These are phyloP conservation scores for Leptinotarsa rubiginosa DNA, from an alignment of 2,888 invertebrate species.

Conservation along the genomic window DNA sequence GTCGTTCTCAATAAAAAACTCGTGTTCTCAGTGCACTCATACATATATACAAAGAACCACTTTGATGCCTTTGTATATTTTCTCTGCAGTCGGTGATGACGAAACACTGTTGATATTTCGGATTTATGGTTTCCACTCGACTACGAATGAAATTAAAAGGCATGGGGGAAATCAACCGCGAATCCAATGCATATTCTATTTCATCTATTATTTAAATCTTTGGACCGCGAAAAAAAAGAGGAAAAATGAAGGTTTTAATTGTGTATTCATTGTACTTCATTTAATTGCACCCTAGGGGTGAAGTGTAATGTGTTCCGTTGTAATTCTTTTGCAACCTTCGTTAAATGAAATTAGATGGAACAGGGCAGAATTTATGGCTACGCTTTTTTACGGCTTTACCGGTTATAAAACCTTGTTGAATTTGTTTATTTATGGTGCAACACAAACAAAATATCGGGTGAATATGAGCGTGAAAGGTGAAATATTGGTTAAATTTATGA, in stretches of 20 bases:
- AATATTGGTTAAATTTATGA: background rate
- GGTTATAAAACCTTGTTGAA: slow-evolving; percentile 10
- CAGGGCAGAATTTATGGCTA: slow-evolving; percentile 17
- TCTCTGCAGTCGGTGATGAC: background rate
- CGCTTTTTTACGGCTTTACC: slow-evolving; percentile 4
- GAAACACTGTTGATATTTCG: background rate
- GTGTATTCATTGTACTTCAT: slow-evolving; percentile 27
- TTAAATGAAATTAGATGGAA: slow-evolving; percentile 25
- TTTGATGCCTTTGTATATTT: background rate
- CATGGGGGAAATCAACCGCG: slow-evolving; percentile 25
- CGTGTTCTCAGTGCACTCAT: too few species aligned
- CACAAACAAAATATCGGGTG: background rate
- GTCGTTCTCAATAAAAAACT: too few species aligned
- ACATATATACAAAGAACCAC: too few species aligned
- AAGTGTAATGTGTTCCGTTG: slow-evolving; percentile 17
- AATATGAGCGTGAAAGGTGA: background rate
- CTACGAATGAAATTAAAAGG: slow-evolving; percentile 18
- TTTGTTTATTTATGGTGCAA: slow-evolving; percentile 10
- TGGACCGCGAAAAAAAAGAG: slow-evolving; percentile 22
- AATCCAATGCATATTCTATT: slow-evolving; percentile 23
- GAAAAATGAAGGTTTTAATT: slow-evolving; percentile 30
- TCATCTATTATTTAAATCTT: slow-evolving; percentile 28
- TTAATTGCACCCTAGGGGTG: slow-evolving; percentile 25
- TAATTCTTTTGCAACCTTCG: slow-evolving; percentile 23
- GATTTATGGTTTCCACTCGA: slow-evolving; percentile 9